These are phyloP conservation scores for Xiphydria camelus DNA, from an alignment of 2,888 invertebrate species.

Conservation along the genomic window DNA sequence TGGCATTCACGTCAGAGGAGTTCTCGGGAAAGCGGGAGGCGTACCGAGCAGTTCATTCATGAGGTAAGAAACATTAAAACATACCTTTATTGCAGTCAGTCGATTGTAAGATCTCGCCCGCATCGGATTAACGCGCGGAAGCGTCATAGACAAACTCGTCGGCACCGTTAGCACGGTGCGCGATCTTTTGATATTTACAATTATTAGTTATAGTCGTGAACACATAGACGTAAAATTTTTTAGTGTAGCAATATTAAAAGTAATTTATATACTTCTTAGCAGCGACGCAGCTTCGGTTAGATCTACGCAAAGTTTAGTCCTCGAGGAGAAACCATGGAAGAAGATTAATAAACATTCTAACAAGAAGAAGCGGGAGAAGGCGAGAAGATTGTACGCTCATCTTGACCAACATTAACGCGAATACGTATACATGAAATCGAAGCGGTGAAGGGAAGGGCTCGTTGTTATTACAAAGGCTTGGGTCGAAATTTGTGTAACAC, in stretches of 20 bases:
- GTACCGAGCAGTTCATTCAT: slow-evolving; percentile 8
- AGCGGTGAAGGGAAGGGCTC: too few species aligned
- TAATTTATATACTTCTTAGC: slow-evolving; percentile 8
- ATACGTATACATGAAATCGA: too few species aligned
- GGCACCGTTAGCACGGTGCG: too few species aligned
- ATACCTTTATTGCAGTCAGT: background rate
- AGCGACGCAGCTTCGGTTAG: slow-evolving; percentile 31
- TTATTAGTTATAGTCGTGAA: background rate
- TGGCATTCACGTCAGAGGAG: slow-evolving; percentile 61
- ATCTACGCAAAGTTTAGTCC: slow-evolving; percentile 31
- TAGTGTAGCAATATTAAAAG: slow-evolving; percentile 1
- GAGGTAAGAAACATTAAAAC: background rate
- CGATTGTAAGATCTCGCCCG: too few species aligned
- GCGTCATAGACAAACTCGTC: too few species aligned
- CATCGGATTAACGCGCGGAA: too few species aligned
- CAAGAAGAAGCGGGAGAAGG: slow-evolving; percentile 88
- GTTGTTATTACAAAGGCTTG: too few species aligned
- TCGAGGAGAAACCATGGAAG: slow-evolving; percentile 73
- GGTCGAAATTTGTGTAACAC: too few species aligned
- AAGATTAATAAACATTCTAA: slow-evolving; percentile 83
- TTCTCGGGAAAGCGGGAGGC: slow-evolving; percentile 39
- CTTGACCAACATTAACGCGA: slow-evolving; percentile 75
- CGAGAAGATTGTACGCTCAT: slow-evolving; percentile 82
- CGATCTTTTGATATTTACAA: background rate
- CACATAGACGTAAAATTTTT: slow-evolving; percentile 2